These are phyloP conservation scores for Malaclemys terrapin DNA, from an alignment of 2,113 vertebrate genomes.

Conservation along the genomic window DNA sequence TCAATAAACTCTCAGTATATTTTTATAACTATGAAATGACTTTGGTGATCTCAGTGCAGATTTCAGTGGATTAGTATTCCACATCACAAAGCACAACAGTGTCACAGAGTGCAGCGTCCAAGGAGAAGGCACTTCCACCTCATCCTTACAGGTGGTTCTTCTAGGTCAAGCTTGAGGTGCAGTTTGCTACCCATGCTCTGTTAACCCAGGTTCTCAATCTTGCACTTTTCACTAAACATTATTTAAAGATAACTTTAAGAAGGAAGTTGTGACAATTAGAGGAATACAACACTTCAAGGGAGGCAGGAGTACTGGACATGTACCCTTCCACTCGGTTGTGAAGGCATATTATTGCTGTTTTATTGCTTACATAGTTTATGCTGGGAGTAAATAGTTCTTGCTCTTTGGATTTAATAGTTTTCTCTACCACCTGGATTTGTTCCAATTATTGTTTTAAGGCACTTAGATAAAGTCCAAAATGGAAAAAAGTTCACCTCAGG, in stretches of 20 bases:
- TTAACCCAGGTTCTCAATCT: constrained; percentile 6
- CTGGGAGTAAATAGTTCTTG: background rate
- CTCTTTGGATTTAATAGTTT: background rate
- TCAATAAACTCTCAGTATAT: background rate
- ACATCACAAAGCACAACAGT: background rate
- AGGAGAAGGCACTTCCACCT: background rate
- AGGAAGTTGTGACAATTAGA: background rate
- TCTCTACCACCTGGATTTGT: background rate
- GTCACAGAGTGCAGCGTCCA: background rate
- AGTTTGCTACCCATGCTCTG: background rate
- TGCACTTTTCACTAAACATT: background rate
- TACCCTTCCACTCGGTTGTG: background rate
- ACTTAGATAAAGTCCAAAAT: background rate
- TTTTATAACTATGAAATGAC: fast-evolving
- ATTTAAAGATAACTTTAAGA: background rate
- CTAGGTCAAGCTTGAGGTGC: background rate
- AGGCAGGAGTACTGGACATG: background rate
- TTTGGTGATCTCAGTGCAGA: fast-evolving
- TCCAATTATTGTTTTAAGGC: background rate
- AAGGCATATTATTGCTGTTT: background rate
- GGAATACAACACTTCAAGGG: background rate
- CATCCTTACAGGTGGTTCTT: fast-evolving
- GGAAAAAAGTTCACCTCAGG: background rate
- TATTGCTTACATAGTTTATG: background rate
- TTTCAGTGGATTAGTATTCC: background rate